phyloP scores from a whole-genome alignment of 2,113 vertebrate species.

The Oceanodroma tethys region DNA sequence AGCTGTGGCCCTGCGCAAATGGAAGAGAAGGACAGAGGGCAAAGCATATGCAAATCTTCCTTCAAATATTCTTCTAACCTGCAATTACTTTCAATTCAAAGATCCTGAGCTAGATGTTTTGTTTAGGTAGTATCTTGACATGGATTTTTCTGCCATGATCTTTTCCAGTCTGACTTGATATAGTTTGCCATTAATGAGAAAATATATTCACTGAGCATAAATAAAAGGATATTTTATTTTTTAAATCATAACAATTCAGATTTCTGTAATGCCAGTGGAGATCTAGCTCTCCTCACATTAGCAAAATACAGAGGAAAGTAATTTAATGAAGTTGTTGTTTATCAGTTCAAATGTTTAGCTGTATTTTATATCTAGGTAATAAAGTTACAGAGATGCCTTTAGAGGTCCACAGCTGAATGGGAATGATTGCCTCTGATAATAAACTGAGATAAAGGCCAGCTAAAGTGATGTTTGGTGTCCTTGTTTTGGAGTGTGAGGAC shows the following conservation, averaged over 20 bases:
- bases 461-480: background rate
- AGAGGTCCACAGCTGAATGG: background rate
- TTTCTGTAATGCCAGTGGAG: background rate
- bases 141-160: background rate
- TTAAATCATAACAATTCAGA: background rate
- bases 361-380: background rate
- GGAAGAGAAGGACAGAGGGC: background rate
- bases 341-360: background rate
- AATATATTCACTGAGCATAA: background rate
- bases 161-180: background rate
- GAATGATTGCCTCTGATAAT: background rate
- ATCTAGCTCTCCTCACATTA: background rate
- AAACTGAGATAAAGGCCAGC: background rate
- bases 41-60: background rate
- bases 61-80: background rate
- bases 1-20: background rate
- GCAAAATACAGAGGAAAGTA: background rate
- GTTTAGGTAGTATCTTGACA: background rate
- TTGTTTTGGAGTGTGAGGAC: background rate
- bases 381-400: background rate
- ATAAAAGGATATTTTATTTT: background rate
- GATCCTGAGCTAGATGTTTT: background rate
- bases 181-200: background rate
- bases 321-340: background rate
- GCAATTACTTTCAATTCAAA: background rate